phyloP scores from a whole-genome alignment of 2,888 invertebrate genomes.

The Acanthacorydalis orientalis region DNA sequence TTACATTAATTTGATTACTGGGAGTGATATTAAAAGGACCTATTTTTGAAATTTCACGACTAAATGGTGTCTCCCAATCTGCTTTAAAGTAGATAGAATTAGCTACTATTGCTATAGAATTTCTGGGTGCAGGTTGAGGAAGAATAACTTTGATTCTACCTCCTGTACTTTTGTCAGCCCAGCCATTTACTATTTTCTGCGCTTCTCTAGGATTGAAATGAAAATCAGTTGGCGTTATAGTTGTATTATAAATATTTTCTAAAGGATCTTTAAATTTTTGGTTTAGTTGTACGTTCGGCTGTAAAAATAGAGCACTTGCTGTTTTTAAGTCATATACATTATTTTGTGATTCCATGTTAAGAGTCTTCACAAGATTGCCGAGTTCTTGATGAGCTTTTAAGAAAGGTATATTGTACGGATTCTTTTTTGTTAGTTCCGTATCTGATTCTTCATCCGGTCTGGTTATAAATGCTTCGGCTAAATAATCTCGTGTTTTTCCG shows the following conservation, averaged over 20 bases:
- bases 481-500: constrained; percentile 18
- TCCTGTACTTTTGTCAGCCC: constrained; percentile 20
- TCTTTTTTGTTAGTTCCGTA: constrained; percentile 7
- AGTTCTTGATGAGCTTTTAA: constrained; percentile 20
- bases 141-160: constrained; percentile 24
- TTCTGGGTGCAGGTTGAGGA: constrained; percentile 16
- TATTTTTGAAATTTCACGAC: constrained; percentile 18
- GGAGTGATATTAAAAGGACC: constrained; percentile 17
- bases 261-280: constrained; percentile 14
- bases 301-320: constrained; percentile 20
- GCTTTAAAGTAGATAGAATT: constrained; percentile 29
- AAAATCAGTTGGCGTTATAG: constrained; percentile 18
- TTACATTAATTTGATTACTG: constrained; percentile 13
- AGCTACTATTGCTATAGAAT: constrained; percentile 22
- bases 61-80: constrained; percentile 28
- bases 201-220: constrained; percentile 10
- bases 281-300: constrained; percentile 15
- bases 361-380: constrained; percentile 16
- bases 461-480: constrained; percentile 19
- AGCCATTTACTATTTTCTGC: constrained; percentile 17
- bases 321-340: constrained; percentile 16
- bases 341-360: constrained; percentile 13
- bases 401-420: constrained; percentile 13
- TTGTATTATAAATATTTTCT: constrained; percentile 17
- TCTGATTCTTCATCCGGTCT: constrained; percentile 11